Evolutionary conservation across 2,888 invertebrate species (phyloP).

Genomic region (Dichetophora obliterata): DNA sequence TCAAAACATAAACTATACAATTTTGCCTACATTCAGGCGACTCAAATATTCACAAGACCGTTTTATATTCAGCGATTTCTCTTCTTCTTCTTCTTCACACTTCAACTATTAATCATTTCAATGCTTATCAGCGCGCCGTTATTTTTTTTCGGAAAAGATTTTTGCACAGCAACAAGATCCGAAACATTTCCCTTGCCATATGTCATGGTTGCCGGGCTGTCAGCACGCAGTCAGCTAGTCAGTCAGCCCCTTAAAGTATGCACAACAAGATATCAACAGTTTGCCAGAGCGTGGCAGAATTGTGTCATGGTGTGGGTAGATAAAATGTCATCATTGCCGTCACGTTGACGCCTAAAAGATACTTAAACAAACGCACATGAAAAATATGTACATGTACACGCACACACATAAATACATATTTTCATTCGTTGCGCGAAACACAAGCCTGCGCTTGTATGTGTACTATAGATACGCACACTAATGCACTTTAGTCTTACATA

Average conservation of each 20-base stretch:
- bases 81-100: neutral
- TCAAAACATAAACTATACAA: too few relatives aligned
- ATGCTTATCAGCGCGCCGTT: constrained; percentile 9
- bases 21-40: too few relatives aligned
- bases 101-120: constrained; percentile 25
- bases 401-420: neutral
- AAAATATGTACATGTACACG: neutral
- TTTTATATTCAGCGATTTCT: too few relatives aligned
- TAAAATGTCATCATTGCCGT: constrained; percentile 11
- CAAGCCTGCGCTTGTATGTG: neutral
- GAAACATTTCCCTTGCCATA: constrained; percentile 3
- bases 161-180: neutral
- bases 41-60: too few relatives aligned
- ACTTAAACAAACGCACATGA: constrained; percentile 3
- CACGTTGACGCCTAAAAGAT: constrained; percentile 19
- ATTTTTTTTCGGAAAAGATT: neutral
- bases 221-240: neutral
- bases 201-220: neutral
- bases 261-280: constrained; percentile 34
- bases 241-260: constrained; percentile 17
- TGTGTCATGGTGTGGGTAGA: neutral
- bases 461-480: too few relatives aligned
- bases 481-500: neutral
- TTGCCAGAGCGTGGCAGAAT: neutral
- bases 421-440: neutral